Evolutionary conservation across 1,140 invertebrate species (phyloP), one percentile per base, ranked within the genome.

Genomic region (Anoplophora glabripennis): DNA sequence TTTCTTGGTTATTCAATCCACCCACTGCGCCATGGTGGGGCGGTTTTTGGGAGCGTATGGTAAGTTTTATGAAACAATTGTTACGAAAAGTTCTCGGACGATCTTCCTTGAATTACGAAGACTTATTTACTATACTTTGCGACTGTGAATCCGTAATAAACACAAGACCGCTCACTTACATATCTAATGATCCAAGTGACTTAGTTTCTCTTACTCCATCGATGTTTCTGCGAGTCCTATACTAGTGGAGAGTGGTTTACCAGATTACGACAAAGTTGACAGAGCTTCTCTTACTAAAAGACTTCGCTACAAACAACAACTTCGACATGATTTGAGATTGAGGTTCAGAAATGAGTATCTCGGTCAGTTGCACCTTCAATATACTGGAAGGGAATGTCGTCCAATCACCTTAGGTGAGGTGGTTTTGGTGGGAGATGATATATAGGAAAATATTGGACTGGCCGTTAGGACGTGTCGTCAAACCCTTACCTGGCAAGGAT

Each of bases 11-110:
- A 10, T 68, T 66, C 40, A 68, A 67, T 44, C 61, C 61, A 11
- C 69, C 70, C 7, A 58, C 61, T 21, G 68, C 75, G 4, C 64
- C 76, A 11, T 79, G 77, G 75, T 75, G 73, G 69, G 76, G 77
- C 18, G 78, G 78, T 11, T 73, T 58, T 35, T 74, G 69, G 63
- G 67, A 80, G 54, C 44, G 77, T 7, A 33, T 81, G n/a, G 66
- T 80, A 9, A 47, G 71, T 0, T 21, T 77, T 7, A 45, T 72
- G 7, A 77, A 79, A 56, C 44, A 57, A 21, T 41, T 70, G 21
- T 59, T 76, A 34, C 48, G 65, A 7, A 61, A 65, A 46, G 65
- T 63, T 49, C 47, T 77, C 1, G 72, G 71, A 44, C 63, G 56
- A 37, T 61, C 67, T 4, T 46, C 18, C 17, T 46, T 76, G 14